Evolutionary conservation across 2,797 vertebrate species (phyloP), one percentile per base, ranked within the genome.

Genomic region (Steatocranus sp.): DNA sequence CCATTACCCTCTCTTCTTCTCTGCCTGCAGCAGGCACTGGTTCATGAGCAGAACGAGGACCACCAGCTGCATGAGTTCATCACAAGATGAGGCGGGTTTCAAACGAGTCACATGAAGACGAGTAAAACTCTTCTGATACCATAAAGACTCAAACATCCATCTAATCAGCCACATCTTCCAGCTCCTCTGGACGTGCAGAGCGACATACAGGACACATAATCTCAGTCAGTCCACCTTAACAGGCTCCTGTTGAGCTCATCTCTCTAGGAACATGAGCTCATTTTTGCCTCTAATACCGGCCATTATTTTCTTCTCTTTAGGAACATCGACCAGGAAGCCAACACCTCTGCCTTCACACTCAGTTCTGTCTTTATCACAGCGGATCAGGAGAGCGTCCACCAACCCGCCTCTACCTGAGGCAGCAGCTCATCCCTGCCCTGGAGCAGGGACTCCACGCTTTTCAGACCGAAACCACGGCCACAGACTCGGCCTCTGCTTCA

Each of bases 201-300:
- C 0, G 5, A 14, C n/a, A n/a, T 14, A 8, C 58, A n/a, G 6
- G 58, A 63, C 18, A n/a, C 56, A 34, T 0, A 11, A 66, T 66
- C 36, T 41, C 34, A 0, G 18, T 41, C 61, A 41, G 11, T 38
- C 61, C 61, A 63, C 58, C 58, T 38, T 20, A 38, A 63, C 11
- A 2, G 0, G 10, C 32, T 63, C 32, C 17, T 36, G 18, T 20
- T 23, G 2, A 43, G 36, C 36, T 25, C 61, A 14, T 68, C 36
- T 2, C 14, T 1, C 58, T 5, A n/a, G 11, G 6, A 8, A 5
- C 32, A 61, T 1, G 11, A 23, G 0, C n/a, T 23, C 11, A 6
- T 38, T 15, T 0, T 5, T 0, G 32, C 58, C 32, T 12, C 32
- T 36, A 12, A 12, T 1, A 36, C 18, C 32, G 0, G 0, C 4